Conservation (phyloP, 2,113 vertebrate species). For the Protobothrops flavoviridis region DNA sequence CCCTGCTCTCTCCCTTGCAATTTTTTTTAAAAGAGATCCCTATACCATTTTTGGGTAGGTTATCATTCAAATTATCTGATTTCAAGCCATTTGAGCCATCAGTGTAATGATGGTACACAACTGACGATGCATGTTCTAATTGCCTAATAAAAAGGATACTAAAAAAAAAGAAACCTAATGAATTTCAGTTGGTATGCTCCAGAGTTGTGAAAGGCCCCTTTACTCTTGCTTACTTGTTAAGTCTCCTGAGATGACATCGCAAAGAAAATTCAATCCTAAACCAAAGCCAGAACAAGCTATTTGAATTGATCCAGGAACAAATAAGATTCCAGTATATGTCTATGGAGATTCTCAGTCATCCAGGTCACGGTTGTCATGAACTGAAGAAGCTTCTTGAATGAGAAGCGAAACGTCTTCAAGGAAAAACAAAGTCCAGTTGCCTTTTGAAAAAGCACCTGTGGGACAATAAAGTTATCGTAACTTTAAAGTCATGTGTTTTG, state of each 20-base stretch:
- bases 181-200: neutral
- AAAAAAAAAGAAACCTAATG: neutral
- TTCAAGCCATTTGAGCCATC: neutral
- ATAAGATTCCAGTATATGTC: neutral
- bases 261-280: neutral
- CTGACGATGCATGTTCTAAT: neutral
- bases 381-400: neutral
- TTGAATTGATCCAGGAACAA: neutral
- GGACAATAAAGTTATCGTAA: neutral
- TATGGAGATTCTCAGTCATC: too few species aligned
- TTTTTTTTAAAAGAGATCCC: neutral
- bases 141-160: neutral
- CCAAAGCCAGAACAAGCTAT: neutral
- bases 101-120: neutral
- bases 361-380: too few species aligned
- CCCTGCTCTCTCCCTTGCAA: neutral
- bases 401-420: neutral
- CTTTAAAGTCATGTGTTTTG: neutral
- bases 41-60: neutral
- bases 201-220: neutral
- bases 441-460: neutral
- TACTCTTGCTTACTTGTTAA: neutral
- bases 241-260: neutral
- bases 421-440: neutral
- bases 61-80: neutral